Evolutionary conservation across 2,888 invertebrate genomes (phyloP).

Genomic region (Desoria tigrina): DNA sequence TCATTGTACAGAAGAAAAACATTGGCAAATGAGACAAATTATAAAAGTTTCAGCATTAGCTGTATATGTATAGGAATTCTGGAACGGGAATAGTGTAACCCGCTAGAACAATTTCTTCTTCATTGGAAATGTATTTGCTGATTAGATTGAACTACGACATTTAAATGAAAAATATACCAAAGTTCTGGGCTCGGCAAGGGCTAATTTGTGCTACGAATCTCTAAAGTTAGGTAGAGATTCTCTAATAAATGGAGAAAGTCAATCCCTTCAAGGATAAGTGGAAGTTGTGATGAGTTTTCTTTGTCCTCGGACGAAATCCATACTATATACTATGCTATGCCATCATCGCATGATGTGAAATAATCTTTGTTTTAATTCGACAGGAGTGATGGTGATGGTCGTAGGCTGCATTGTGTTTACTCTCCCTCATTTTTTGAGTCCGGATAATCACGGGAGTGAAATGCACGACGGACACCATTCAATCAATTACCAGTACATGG

Average conservation of each 20-base stretch:
- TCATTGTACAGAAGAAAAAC: too few relatives aligned
- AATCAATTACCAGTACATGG: background rate
- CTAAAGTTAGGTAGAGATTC: too few relatives aligned
- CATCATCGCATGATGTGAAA: background rate
- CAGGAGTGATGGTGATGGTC: conserved; percentile 88
- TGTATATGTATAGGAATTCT: too few relatives aligned
- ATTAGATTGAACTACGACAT: too few relatives aligned
- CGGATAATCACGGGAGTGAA: conserved; percentile 60
- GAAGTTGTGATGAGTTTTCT: conserved; percentile 16
- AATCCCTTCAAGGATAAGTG: background rate
- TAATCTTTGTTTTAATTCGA: conserved; percentile 33
- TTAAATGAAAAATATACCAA: too few relatives aligned
- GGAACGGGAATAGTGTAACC: too few relatives aligned
- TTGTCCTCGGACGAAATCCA: background rate
- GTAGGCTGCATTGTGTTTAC: conserved; percentile 89
- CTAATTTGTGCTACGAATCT: too few relatives aligned
- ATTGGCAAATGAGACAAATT: too few relatives aligned
- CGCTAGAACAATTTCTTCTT: too few relatives aligned
- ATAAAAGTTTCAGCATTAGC: too few relatives aligned
- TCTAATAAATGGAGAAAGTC: background rate
- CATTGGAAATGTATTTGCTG: too few relatives aligned
- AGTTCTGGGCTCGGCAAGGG: too few relatives aligned
- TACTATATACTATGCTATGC: background rate
- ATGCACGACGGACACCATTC: background rate
- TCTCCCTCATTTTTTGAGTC: conserved; percentile 82